phyloP scores from a whole-genome alignment of 2,113 vertebrate genomes.

The Collichthys lucidus region DNA sequence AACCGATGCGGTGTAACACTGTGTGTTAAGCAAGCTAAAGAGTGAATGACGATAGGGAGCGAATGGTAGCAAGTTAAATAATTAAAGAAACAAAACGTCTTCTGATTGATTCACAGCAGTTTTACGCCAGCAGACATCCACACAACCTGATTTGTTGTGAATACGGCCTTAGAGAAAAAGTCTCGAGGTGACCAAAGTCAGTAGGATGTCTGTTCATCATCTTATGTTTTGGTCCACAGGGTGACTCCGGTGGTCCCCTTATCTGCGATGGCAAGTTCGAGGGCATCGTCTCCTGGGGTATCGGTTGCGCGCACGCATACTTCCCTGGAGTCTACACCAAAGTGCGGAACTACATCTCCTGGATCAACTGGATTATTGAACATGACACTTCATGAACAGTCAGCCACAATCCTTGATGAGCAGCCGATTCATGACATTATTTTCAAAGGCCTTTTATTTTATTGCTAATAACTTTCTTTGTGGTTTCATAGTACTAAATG shows the following conservation, averaged over 20 bases:
- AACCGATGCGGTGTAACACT: too few species aligned
- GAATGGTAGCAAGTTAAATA: too few species aligned
- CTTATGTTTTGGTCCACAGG: constrained; percentile 67
- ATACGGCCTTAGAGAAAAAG: not conserved
- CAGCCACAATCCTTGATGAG: not conserved
- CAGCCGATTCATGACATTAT: not conserved
- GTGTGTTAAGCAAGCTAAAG: too few species aligned
- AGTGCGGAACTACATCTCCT: constrained; percentile 73
- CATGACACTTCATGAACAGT: not conserved
- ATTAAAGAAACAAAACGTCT: not conserved
- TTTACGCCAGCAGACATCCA: too few species aligned
- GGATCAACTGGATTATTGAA: constrained; percentile 70
- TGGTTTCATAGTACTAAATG: not conserved
- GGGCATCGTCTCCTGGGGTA: constrained; percentile 87
- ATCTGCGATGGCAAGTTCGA: constrained; percentile 75
- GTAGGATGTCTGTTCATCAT: not conserved
- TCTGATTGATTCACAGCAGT: not conserved
- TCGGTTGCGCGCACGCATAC: constrained; percentile 77
- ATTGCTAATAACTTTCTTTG: not conserved
- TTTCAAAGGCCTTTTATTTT: not conserved
- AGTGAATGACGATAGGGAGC: too few species aligned
- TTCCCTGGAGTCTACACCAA: constrained; percentile 85
- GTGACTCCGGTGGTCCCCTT: constrained; percentile 83
- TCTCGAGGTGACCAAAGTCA: too few species aligned
- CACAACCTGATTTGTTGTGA: too few species aligned